phyloP scores from a whole-genome alignment of 2,797 vertebrate species.

The Cyclura pinguis region DNA sequence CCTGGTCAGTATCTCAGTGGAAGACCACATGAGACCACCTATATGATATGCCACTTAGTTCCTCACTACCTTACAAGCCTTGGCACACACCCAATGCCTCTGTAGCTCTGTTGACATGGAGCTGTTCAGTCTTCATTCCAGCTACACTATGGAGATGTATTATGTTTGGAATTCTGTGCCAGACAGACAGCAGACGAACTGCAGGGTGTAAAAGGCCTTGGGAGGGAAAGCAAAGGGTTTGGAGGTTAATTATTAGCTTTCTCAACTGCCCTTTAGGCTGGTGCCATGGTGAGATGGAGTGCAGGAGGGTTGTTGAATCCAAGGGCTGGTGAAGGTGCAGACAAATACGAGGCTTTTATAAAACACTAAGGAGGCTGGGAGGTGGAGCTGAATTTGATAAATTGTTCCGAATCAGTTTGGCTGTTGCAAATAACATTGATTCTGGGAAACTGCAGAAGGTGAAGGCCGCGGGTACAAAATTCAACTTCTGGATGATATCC shows the following conservation, averaged over 20 bases:
- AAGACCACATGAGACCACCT: no score
- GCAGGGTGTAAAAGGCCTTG: neutral
- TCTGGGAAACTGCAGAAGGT: neutral
- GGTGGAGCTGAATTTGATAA: neutral
- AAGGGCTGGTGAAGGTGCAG: neutral
- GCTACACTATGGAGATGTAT: neutral
- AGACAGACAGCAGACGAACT: constrained; percentile 5
- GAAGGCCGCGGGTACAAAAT: neutral
- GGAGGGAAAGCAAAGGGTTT: neutral
- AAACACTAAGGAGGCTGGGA: neutral
- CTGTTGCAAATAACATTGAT: neutral
- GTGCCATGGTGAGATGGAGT: neutral
- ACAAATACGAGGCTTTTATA: neutral
- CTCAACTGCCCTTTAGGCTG: neutral
- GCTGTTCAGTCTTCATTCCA: neutral
- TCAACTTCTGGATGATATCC: neutral
- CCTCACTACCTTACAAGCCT: neutral
- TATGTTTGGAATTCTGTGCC: neutral
- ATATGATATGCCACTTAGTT: neutral
- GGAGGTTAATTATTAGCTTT: constrained; percentile 29
- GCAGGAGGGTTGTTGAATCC: neutral
- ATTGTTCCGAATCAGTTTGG: neutral
- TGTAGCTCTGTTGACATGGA: neutral
- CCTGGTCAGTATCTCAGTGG: neutral
- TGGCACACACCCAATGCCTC: neutral